Base-by-base conservation (phyloP, 2,113 vertebrate genomes). In the Sceloporus undulatus region DNA sequence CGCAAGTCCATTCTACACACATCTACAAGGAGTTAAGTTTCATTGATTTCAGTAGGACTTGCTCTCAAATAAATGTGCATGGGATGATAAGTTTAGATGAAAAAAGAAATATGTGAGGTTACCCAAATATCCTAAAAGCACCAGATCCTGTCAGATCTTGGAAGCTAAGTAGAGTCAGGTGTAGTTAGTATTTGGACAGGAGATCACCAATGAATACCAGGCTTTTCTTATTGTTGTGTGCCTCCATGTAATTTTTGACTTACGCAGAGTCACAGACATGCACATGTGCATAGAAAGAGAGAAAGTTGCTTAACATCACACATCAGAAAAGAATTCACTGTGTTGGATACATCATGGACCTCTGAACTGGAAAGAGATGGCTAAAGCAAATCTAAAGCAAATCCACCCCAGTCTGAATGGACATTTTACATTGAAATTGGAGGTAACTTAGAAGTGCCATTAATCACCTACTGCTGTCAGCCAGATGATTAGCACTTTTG, bases 401-500 rank as follows among this genome's bases (percentile, higher is more conserved):
- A 19, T 9, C 89, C 87, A n/a, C 84, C 82, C 48, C 8, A 89
- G 81, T 68, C 81, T 88, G 56, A 70, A 11, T 87, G 68, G 70
- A 38, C 78, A 92, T 91, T 90, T 93, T 93, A 85, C 90, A 92
- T 91, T 25, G 78, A 91, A 91, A 91, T 42, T 87, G n/a, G 52
- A 82, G 62, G 65, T 88, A 88, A 76, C 89, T 84, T 91, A 93
- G 88, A 91, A 91, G 82, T 84, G 82, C 71, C 88, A 90, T 93
- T 79, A 92, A 93, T 92, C 88, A 79, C 48, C 70, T 73, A 34
- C 75, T 90, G 82, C 84, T 92, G 82, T 91, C 94, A 95, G 56
- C 79, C 87, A 91, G 73, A 89, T 88, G 90, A 93, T 93, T 91
- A 92, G 75, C 82, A 91, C 80, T 94, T 89, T 96, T 93, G 92